Conservation (phyloP, 2,888 invertebrate genomes). For the Lordiphosa andalusiaca region DNA sequence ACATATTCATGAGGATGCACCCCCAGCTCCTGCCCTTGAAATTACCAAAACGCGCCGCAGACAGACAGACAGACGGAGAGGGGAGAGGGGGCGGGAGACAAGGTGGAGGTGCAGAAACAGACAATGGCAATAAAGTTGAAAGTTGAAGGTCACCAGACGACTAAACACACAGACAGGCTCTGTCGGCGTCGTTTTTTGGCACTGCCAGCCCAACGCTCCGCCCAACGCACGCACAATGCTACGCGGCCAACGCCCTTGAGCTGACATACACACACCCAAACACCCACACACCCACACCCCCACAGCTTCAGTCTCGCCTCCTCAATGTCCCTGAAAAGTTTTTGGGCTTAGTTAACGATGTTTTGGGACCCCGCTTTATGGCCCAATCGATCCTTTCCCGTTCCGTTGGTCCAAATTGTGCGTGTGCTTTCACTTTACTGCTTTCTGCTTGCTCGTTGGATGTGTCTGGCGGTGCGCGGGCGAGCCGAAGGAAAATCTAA, state of each 20-base stretch:
- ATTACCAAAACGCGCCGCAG: constrained; percentile 64
- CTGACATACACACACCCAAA: background rate
- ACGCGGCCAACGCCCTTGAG: constrained; percentile 33
- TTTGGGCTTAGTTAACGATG: constrained; percentile 7
- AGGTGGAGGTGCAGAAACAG: constrained; percentile 29
- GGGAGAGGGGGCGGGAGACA: background rate
- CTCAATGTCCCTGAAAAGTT: constrained; percentile 8
- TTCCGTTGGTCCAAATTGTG: constrained; percentile 38
- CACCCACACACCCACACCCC: background rate
- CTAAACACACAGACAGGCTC: constrained; percentile 20
- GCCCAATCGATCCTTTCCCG: constrained; percentile 56
- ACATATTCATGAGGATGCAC: too few species aligned
- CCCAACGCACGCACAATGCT: constrained; percentile 25
- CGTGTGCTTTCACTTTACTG: constrained; percentile 50
- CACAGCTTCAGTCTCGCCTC: constrained; percentile 16
- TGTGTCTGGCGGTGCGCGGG: constrained; percentile 72
- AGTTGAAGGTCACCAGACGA: constrained; percentile 79
- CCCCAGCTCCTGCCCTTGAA: constrained; percentile 29
- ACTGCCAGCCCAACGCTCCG: constrained; percentile 15
- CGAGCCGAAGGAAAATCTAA: constrained; percentile 24
- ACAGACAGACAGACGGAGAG: constrained; percentile 33
- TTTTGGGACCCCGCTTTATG: constrained; percentile 25
- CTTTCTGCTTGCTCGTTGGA: constrained; percentile 41
- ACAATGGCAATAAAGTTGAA: constrained; percentile 74
- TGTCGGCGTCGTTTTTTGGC: constrained; percentile 56